Evolutionary conservation across 2,113 vertebrate species (phyloP).

Genomic region (Poecilia latipinna): DNA sequence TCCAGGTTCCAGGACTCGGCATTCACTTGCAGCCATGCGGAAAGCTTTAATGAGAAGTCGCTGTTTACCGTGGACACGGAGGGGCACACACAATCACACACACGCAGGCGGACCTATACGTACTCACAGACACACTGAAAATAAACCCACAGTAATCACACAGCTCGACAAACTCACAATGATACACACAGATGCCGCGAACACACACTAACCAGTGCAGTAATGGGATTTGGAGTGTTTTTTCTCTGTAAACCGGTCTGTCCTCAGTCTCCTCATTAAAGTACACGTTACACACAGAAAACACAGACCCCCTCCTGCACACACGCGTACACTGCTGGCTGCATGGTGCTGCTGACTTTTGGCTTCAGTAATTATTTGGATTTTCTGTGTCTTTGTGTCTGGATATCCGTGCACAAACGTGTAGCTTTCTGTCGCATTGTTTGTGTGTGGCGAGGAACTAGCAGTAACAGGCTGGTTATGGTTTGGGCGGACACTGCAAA

Average conservation of each 20-base stretch:
- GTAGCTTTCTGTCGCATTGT: not conserved
- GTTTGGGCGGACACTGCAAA: slow-evolving; percentile 26
- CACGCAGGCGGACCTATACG: slow-evolving; percentile 30
- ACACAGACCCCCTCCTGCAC: slow-evolving; percentile 18
- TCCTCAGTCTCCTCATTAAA: slow-evolving; percentile 69
- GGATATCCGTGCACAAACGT: slow-evolving; percentile 8
- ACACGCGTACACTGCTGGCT: slow-evolving; percentile 39
- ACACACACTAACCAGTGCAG: slow-evolving; percentile 62
- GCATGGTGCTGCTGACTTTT: slow-evolving; percentile 46
- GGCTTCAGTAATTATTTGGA: slow-evolving; percentile 66
- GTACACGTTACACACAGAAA: slow-evolving; percentile 32
- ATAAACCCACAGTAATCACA: slow-evolving; percentile 12
- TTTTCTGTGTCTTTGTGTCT: slow-evolving; percentile 27
- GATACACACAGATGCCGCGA: slow-evolving; percentile 24
- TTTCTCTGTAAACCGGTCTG: slow-evolving; percentile 65
- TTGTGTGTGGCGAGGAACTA: slow-evolving; percentile 12
- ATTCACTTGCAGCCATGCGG: slow-evolving; percentile 61
- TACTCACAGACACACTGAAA: slow-evolving; percentile 33
- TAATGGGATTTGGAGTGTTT: slow-evolving; percentile 76
- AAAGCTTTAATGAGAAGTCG: slow-evolving; percentile 76
- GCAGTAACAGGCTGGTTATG: slow-evolving; percentile 38
- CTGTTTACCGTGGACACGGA: slow-evolving; percentile 69
- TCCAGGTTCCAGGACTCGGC: slow-evolving; percentile 65
- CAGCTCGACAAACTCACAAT: slow-evolving; percentile 22
- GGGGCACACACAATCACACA: slow-evolving; percentile 39